Percentiles rank a stretch among this genome's conserved stretches.
Conservation (phyloP, 1,140 invertebrate genomes). For the Brachionus manjavacas region DNA sequence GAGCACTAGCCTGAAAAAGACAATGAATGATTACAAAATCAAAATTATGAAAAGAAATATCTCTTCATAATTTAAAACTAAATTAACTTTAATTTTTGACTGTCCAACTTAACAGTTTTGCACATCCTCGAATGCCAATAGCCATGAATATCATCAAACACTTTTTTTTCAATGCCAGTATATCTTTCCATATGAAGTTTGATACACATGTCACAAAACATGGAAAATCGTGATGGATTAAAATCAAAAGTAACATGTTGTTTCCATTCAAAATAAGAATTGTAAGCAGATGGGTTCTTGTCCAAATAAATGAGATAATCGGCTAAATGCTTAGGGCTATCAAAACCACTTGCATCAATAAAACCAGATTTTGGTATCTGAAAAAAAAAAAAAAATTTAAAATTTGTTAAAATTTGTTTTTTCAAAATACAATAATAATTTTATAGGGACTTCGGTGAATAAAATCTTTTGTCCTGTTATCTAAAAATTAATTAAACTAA, state of each 20-base stretch:
- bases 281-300: neutral
- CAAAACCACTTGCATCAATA: conserved; percentile 43
- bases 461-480: too few species aligned
- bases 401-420: neutral
- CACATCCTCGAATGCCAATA: neutral
- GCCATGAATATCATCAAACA: neutral
- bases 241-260: neutral
- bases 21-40: too few species aligned
- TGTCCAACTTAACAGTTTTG: neutral
- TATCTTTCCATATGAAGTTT: conserved; percentile 20
- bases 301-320: conserved; percentile 44
- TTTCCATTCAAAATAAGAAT: conserved; percentile 35
- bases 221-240: neutral
- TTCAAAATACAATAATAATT: too few species aligned
- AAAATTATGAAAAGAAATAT: too few species aligned
- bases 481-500: too few species aligned
- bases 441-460: neutral
- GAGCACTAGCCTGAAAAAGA: too few species aligned
- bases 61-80: neutral
- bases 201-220: conserved; percentile 25
- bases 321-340: conserved; percentile 43
- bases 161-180: neutral
- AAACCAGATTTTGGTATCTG: conserved; percentile 26
- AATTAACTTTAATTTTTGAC: neutral
- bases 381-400: neutral